Evolutionary conservation across 1,140 invertebrate genomes (phyloP), one percentile per base, ranked within the genome.

Genomic region (Euwallacea fornicatus): DNA sequence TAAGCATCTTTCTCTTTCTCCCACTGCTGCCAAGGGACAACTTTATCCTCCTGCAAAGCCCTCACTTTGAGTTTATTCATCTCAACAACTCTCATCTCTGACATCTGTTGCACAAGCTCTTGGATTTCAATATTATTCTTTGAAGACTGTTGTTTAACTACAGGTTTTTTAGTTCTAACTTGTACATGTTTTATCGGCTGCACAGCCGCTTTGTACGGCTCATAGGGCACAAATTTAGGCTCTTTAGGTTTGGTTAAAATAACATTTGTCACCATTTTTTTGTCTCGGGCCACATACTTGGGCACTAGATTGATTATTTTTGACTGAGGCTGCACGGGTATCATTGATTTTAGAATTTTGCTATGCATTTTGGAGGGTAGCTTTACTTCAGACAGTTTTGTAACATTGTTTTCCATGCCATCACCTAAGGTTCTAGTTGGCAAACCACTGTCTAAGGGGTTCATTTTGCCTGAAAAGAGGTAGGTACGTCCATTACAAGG

Each of bases 211-310:
- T 93, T 91, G 76, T 94, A 95, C 0, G 94, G 94, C 78, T 96
- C 94, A 76, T 92, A 94, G 0, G 93, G 93, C 16, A 96, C 86
- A 83, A 95, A 95, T 79, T 92, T 93, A 1, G 92, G 90, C 76
- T 90, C 89, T 76, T 90, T 92, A 0, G 85, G 86, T 80, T 89
- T 89, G 53, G 66, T 73, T 44, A 72, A 69, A 11, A 75, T 62
- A 42, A 78, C 66, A 63, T 76, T 80, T 59, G 78, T 79, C 11
- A 73, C 73, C 13, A 73, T 63, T 65, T 78, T 78, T 11, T 72
- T 69, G 47, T 78, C 74, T 59, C 78, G 76, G 44, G 76, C 75
- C 7, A 78, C 66, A 66, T 80, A 81, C 68, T 77, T 81, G 56
- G 81, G 81, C 11, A 79, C 71, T 61, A 78, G 66, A 59, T 71